These are phyloP conservation scores for Prunella strophiata DNA, from an alignment of 2,797 vertebrate genomes.

Conservation along the genomic window DNA sequence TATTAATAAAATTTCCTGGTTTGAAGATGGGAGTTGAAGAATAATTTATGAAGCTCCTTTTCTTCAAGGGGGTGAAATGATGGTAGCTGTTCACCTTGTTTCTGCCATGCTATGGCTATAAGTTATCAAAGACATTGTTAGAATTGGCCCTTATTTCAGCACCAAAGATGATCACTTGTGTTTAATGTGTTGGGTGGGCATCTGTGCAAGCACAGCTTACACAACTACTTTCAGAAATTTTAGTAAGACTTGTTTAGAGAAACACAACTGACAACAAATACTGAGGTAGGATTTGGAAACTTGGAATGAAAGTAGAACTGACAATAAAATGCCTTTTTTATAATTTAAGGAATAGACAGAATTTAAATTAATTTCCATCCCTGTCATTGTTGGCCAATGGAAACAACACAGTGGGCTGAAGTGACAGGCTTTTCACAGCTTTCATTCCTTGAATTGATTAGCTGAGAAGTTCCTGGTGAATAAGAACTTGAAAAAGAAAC, in stretches of 20 bases:
- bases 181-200: not conserved
- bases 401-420: not conserved
- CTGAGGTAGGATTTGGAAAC: not conserved
- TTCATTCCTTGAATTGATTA: not conserved
- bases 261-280: not conserved
- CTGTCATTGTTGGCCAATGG: not conserved
- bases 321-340: not conserved
- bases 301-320: not conserved
- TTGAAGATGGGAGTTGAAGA: not conserved
- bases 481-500: not conserved
- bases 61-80: not conserved
- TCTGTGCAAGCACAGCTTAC: not conserved
- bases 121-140: not conserved
- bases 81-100: not conserved
- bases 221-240: not conserved
- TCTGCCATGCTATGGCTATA: not conserved
- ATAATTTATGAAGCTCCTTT: not conserved
- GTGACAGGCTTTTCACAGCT: not conserved
- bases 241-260: not conserved
- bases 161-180: not conserved
- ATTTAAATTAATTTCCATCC: not conserved
- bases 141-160: not conserved
- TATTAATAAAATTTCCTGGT: not conserved
- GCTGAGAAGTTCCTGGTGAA: not conserved
- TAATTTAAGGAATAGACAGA: not conserved